Evolutionary conservation across 2,888 invertebrate genomes (phyloP).

Genomic region (Epirrita christyi): DNA sequence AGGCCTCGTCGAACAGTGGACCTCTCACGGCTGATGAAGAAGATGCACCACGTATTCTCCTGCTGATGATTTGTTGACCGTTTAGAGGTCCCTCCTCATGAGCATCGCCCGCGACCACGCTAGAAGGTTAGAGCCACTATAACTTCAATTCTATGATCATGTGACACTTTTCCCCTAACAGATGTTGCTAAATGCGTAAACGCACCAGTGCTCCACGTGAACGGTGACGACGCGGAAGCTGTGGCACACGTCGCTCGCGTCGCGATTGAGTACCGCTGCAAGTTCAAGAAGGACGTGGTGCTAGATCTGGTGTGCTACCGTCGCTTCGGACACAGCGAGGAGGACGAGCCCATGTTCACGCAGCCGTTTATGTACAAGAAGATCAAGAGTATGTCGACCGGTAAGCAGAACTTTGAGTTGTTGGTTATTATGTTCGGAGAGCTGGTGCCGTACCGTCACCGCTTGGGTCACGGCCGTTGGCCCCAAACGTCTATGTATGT

Average conservation of each 20-base stretch:
- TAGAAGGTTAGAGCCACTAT: too few relatives aligned
- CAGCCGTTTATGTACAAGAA: slow-evolving; percentile 97
- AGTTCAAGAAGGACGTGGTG: slow-evolving; percentile 94
- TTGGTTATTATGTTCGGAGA: too few relatives aligned
- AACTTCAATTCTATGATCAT: too few relatives aligned
- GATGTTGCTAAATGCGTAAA: slow-evolving; percentile 95
- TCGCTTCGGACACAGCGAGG: slow-evolving; percentile 96
- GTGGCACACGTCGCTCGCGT: slow-evolving; percentile 94
- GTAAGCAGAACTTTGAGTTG: slow-evolving; percentile 54
- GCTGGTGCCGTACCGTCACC: too few relatives aligned
- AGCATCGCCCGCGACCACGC: too few relatives aligned
- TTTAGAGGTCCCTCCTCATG: too few relatives aligned
- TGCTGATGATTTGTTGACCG: too few relatives aligned
- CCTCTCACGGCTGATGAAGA: too few relatives aligned
- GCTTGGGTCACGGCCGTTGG: too few relatives aligned
- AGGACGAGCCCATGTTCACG: slow-evolving; percentile 97
- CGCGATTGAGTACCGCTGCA: slow-evolving; percentile 95
- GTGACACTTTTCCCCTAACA: slow-evolving; percentile 29
- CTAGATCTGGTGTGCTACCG: slow-evolving; percentile 94
- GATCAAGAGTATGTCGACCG: slow-evolving; percentile 87
- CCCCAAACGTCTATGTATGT: too few relatives aligned
- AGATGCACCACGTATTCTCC: too few relatives aligned
- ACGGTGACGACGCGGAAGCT: slow-evolving; percentile 96
- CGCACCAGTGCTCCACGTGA: slow-evolving; percentile 97
- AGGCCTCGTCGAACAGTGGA: too few relatives aligned